phyloP scores from a whole-genome alignment of 2,888 invertebrate species.

The Cosmia pyralina region DNA sequence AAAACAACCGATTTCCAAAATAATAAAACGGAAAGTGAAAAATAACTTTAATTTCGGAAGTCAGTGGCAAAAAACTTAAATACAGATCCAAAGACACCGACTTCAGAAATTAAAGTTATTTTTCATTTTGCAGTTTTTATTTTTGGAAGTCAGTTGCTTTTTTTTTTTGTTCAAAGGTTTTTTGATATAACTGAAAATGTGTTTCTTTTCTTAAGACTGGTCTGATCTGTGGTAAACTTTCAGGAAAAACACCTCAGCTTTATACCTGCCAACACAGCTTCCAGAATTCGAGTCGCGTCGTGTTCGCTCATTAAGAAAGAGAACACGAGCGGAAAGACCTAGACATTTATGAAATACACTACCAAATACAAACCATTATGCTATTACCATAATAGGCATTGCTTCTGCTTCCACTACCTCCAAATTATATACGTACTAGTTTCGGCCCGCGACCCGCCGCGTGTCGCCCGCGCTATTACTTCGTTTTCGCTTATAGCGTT shows the following conservation, averaged over 20 bases:
- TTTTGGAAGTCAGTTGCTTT: background rate
- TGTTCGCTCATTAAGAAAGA: constrained; percentile 1
- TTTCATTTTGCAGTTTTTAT: no score
- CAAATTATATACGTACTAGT: constrained; percentile 27
- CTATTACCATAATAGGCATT: constrained; percentile 36
- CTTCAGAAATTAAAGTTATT: no score
- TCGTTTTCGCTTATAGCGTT: no score
- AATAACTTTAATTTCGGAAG: no score
- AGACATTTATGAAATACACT: constrained; percentile 17
- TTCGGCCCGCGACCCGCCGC: no score
- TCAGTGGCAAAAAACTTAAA: no score
- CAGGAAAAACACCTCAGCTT: background rate
- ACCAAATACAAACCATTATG: constrained; percentile 21
- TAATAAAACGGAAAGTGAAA: no score
- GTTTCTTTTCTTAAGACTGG: background rate
- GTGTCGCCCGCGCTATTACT: no score
- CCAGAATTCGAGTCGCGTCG: background rate
- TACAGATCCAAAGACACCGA: no score
- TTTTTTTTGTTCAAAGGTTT: no score
- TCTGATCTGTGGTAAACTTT: background rate
- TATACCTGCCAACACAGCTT: background rate
- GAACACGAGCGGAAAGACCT: constrained; percentile 26
- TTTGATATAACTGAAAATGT: background rate
- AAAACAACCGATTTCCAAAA: no score
- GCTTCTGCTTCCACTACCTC: constrained; percentile 25